Conservation (phyloP, 1,140 invertebrate genomes). For the Heliconius congener region DNA sequence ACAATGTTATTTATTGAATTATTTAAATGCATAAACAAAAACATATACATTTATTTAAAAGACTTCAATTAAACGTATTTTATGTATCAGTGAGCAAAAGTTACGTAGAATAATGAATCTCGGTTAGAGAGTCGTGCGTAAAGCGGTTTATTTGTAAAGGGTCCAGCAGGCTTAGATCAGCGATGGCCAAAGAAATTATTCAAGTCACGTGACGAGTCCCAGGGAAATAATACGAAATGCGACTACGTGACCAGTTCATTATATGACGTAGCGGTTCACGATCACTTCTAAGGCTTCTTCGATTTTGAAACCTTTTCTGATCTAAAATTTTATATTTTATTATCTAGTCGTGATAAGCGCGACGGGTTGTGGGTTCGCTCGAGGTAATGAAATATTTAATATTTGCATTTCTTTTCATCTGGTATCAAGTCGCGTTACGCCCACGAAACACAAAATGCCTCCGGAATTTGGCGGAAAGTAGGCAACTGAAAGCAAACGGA, state of each 20-base stretch:
- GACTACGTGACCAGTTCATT: constrained; percentile 80
- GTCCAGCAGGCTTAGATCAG: constrained; percentile 59
- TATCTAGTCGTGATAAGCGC: not conserved
- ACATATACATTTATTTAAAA: no score
- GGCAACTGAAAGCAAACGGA: no score
- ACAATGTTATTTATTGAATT: no score
- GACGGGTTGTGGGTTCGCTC: no score
- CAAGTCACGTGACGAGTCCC: constrained; percentile 76
- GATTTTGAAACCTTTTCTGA: constrained; percentile 22
- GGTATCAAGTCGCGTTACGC: no score
- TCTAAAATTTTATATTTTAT: not conserved
- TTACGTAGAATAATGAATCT: constrained; percentile 77
- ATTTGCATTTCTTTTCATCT: no score
- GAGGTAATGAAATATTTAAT: no score
- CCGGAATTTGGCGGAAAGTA: no score
- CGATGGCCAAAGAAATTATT: constrained; percentile 68
- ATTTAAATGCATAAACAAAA: no score
- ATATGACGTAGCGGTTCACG: constrained; percentile 64
- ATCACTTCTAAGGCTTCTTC: constrained; percentile 47
- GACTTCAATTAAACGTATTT: constrained; percentile 50
- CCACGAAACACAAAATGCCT: no score
- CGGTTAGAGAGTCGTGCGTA: constrained; percentile 75
- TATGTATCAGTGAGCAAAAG: constrained; percentile 70
- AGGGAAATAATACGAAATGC: constrained; percentile 81
- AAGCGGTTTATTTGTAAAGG: constrained; percentile 80